A percentile compares a stretch with the other conserved stretches of the same genome.
Evolutionary conservation across 2,797 vertebrate genomes (phyloP).

Genomic region (Chiropotes sagulatus): DNA sequence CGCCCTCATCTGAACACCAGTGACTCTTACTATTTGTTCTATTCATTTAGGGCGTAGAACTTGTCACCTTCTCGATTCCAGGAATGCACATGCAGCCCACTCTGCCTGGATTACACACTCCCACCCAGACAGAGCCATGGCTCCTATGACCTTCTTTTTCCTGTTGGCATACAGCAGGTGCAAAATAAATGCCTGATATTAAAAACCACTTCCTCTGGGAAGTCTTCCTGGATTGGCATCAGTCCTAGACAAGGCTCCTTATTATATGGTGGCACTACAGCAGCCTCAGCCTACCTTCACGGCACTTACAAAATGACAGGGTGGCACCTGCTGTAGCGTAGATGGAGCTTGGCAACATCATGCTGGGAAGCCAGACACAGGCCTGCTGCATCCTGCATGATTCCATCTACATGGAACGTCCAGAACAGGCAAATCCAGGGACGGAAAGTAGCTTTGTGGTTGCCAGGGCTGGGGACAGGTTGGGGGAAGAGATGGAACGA

Average conservation of each 20-base stretch:
- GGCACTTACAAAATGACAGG: neutral
- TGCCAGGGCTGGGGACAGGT: neutral
- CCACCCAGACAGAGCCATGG: neutral
- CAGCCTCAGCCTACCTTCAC: neutral
- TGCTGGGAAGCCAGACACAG: neutral
- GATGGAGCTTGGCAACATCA: rapidly evolving
- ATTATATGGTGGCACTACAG: neutral
- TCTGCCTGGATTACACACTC: neutral
- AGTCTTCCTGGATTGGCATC: neutral
- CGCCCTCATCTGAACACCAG: neutral
- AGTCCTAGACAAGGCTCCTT: neutral
- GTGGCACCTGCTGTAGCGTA: rapidly evolving
- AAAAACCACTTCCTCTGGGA: neutral
- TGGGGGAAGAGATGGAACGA: rapidly evolving
- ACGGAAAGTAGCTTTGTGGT: too few relatives aligned
- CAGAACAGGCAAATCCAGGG: neutral
- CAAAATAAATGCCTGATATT: neutral
- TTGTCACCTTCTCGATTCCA: neutral
- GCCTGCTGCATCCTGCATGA: rapidly evolving
- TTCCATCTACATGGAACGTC: neutral
- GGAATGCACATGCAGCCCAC: neutral
- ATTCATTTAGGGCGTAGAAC: neutral
- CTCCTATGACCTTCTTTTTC: neutral
- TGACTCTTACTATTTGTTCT: neutral
- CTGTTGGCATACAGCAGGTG: neutral